phyloP scores from a whole-genome alignment of 2,113 vertebrate genomes.

The Nannobrachium achirus region DNA sequence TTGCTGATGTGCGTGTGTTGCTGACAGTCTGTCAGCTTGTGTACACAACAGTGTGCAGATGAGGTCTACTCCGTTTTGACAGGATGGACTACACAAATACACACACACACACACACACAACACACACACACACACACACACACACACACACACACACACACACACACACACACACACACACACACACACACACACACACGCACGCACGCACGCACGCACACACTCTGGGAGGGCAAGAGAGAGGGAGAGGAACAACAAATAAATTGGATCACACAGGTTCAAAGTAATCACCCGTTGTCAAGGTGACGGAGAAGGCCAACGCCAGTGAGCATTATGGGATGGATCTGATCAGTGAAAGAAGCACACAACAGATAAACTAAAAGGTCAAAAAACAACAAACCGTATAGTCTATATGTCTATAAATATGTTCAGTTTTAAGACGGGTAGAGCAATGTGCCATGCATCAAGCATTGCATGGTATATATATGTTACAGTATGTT shows the following conservation, averaged over 20 bases:
- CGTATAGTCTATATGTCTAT: neutral
- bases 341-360: neutral
- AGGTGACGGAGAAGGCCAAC: conserved; percentile 7
- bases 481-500: no score
- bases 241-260: conserved; percentile 23
- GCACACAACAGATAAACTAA: neutral
- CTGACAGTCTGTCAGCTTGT: conserved; percentile 68
- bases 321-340: neutral
- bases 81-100: conserved; percentile 31
- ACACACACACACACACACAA: conserved; percentile 26
- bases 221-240: neutral
- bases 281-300: conserved; percentile 4
- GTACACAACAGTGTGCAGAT: conserved; percentile 55
- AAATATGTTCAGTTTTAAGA: no score
- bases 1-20: conserved; percentile 52
- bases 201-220: neutral
- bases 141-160: conserved; percentile 17
- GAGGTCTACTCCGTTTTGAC: conserved; percentile 58
- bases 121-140: neutral
- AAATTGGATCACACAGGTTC: conserved; percentile 11
- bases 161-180: neutral
- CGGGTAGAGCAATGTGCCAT: no score
- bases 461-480: no score
- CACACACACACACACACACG: neutral
- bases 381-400: conserved; percentile 2